These are phyloP conservation scores for Noctilio leporinus DNA, from an alignment of 2,113 vertebrate genomes.

Conservation along the genomic window DNA sequence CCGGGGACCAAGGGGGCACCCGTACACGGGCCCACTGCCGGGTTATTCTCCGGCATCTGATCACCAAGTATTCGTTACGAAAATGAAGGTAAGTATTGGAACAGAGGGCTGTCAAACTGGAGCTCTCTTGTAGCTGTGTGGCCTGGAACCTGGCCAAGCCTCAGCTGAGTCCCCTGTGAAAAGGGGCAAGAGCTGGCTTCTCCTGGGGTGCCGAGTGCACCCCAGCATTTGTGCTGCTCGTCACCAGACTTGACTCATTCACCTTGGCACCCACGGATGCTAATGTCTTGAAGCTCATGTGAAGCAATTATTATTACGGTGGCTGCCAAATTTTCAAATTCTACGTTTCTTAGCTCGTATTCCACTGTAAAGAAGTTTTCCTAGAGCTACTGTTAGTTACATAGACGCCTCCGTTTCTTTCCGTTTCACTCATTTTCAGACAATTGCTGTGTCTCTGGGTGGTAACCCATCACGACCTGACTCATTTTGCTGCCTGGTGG, in stretches of 20 bases:
- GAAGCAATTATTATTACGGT: not conserved
- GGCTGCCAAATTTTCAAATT: not conserved
- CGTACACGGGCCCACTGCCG: not conserved
- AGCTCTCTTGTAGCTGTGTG: not conserved
- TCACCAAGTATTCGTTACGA: not conserved
- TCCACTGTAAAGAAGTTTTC: not conserved
- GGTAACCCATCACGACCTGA: not conserved
- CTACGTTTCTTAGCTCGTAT: not conserved
- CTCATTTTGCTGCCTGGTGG: not conserved
- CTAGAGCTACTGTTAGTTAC: not conserved
- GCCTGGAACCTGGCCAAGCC: not conserved
- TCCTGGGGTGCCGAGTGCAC: not conserved
- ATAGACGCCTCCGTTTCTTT: not conserved
- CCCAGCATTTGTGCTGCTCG: no score
- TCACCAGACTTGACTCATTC: not conserved
- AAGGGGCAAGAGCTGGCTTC: not conserved
- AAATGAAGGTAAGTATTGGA: not conserved
- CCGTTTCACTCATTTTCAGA: not conserved
- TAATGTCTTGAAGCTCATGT: not conserved
- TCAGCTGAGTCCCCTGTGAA: not conserved
- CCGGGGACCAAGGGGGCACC: no score
- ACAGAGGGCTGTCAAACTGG: not conserved
- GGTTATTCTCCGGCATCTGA: not conserved
- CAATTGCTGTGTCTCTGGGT: not conserved
- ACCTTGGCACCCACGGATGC: no score